These are phyloP conservation scores for Ormia ochracea DNA, from an alignment of 2,888 invertebrate species.

Conservation along the genomic window DNA sequence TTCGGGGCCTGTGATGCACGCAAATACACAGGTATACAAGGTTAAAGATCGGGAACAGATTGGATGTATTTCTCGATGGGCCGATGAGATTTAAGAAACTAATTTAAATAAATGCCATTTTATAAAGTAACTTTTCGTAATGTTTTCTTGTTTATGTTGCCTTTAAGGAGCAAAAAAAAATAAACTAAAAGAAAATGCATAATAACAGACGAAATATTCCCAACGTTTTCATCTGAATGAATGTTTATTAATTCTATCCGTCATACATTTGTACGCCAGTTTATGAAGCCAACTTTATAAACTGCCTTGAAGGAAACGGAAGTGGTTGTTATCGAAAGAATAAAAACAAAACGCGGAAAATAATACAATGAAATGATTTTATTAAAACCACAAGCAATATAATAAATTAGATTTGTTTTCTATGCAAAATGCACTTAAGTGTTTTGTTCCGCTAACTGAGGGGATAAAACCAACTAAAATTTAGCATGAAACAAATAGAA, in stretches of 20 bases:
- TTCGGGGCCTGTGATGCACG: no score
- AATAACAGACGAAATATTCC: neutral
- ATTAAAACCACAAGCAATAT: conserved; percentile 37
- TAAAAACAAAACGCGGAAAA: conserved; percentile 5
- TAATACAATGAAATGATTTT: no score
- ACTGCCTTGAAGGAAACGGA: conserved; percentile 27
- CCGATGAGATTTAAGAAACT: no score
- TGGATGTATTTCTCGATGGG: no score
- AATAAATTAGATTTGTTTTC: conserved; percentile 45
- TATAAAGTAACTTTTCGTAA: neutral
- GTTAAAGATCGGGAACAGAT: no score
- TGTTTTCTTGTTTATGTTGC: no score
- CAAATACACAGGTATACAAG: no score
- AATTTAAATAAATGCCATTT: neutral
- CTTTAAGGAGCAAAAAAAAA: neutral
- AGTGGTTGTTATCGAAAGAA: conserved; percentile 31
- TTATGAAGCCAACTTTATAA: conserved; percentile 21
- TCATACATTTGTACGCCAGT: neutral
- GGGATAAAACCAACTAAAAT: neutral
- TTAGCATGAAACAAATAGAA: neutral
- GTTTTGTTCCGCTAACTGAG: conserved; percentile 28
- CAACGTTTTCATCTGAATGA: neutral
- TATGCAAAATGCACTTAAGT: conserved; percentile 52
- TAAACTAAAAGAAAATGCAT: neutral
- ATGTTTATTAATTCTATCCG: neutral